Evolutionary conservation across 1,140 invertebrate genomes (phyloP), one percentile per base, ranked within the genome.

Genomic region (Asbolus verrucosus): DNA sequence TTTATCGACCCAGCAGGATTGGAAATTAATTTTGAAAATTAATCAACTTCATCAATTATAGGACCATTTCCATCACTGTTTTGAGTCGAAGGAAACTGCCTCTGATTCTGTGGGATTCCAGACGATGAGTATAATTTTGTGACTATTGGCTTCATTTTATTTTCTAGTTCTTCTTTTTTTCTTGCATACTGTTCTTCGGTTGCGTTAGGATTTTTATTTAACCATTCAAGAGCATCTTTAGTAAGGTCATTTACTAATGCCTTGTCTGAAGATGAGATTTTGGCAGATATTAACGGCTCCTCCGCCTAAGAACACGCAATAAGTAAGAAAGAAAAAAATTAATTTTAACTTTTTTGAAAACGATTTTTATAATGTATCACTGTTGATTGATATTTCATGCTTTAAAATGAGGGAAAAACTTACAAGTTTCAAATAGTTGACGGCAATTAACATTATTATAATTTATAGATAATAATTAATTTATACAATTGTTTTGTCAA

Each of bases 41-140:
- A 91, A 79, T 91, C 89, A 14, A 90, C 88, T 83, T 91, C 89
- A 75, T 90, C 89, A 72, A 90, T 89, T 5, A 87, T 89, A 15
- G 89, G 88, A 46, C 88, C 89, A 27, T 11, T 27, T 13, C 6
- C 11, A n/a, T 21, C 46, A 11, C 46, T 27, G 43, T 79, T 80
- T 61, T 69, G 65, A 81, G 33, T 85, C 85, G 70, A 91, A 88
- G 14, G 70, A 50, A 80, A 78, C 1, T 73, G 36, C 33, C 79
- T 76, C 14, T 74, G 73, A 68, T 39, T 46, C 24, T 65, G 39
- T 27, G 15, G 54, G 15, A 54, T 14, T 11, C 62, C 68, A 16
- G 67, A 27, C 30, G 36, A 39, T 61, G 67, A 75, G 69, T 87
- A 84, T 16, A 88, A 65, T 67, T 84, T 85, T 5, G 78, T 80